A percentile compares a stretch with the other conserved stretches of the same genome.
These are phyloP conservation scores for Pterois miles DNA, from an alignment of 2,797 vertebrate species.

Conservation along the genomic window DNA sequence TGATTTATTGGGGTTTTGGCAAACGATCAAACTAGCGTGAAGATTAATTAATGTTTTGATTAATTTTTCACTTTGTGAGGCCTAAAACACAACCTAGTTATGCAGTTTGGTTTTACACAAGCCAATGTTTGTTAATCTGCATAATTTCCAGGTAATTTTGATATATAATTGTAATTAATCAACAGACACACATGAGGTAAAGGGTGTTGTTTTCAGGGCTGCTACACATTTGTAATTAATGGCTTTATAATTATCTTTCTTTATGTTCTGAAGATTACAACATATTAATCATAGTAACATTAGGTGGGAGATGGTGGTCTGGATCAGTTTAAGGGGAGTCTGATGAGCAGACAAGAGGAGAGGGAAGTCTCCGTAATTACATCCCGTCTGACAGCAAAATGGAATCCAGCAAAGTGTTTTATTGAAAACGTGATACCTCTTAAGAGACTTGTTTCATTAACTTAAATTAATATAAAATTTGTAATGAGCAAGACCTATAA, in stretches of 20 bases:
- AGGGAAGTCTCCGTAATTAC: constrained; percentile 34
- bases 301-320: constrained; percentile 4
- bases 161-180: constrained; percentile 33
- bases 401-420: constrained; percentile 41
- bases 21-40: not conserved
- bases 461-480: constrained; percentile 41
- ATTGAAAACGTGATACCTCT: constrained; percentile 41
- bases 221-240: constrained; percentile 19
- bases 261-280: constrained; percentile 12
- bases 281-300: not conserved
- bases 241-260: constrained; percentile 10
- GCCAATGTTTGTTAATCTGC: not conserved
- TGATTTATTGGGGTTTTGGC: not conserved
- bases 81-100: not conserved
- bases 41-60: not conserved
- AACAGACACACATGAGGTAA: not conserved
- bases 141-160: constrained; percentile 3
- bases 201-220: not conserved
- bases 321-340: not conserved
- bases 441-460: constrained; percentile 46
- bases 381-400: constrained; percentile 38
- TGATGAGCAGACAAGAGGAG: not conserved
- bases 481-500: constrained; percentile 33
- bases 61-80: not conserved
- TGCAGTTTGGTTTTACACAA: not conserved